Evolutionary conservation across 92 coral and sea anemone genomes (phyloP).

Genomic region (Umimayanthus chanpuru): DNA sequence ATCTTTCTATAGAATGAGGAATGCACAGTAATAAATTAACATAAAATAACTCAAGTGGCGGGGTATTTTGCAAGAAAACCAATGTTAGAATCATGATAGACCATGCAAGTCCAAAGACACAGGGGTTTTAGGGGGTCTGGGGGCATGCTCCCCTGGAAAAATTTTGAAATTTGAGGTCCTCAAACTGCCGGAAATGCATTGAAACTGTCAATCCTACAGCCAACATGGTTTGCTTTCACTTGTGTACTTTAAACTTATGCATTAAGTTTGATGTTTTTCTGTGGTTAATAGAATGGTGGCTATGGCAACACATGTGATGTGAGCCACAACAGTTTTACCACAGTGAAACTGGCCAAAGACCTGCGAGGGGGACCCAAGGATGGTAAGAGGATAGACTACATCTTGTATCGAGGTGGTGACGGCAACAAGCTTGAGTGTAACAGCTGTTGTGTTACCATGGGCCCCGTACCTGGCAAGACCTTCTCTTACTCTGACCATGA

Average conservation of each 20-base stretch:
- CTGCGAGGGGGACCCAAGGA: conserved; percentile 73
- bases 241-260: too few species aligned
- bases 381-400: conserved; percentile 91
- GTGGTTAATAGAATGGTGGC: conserved; percentile 56
- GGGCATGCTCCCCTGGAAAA: too few species aligned
- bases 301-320: conserved; percentile 92
- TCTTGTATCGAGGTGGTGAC: conserved; percentile 72
- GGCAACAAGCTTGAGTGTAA: conserved; percentile 55
- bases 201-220: too few species aligned
- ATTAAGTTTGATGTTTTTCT: background rate
- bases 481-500: conserved; percentile 90
- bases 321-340: conserved; percentile 73
- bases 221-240: background rate
- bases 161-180: too few species aligned
- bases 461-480: conserved; percentile 78
- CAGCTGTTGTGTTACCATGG: conserved; percentile 82
- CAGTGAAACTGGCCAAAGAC: conserved; percentile 33
- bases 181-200: too few species aligned
- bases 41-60: too few species aligned
- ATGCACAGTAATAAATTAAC: too few species aligned
- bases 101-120: too few species aligned
- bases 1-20: too few species aligned
- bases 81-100: too few species aligned
- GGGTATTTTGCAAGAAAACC: too few species aligned
- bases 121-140: too few species aligned